Evolutionary conservation across 92 coral and sea anemone species (phyloP).

Genomic region (Zoanthus sansibaricus): DNA sequence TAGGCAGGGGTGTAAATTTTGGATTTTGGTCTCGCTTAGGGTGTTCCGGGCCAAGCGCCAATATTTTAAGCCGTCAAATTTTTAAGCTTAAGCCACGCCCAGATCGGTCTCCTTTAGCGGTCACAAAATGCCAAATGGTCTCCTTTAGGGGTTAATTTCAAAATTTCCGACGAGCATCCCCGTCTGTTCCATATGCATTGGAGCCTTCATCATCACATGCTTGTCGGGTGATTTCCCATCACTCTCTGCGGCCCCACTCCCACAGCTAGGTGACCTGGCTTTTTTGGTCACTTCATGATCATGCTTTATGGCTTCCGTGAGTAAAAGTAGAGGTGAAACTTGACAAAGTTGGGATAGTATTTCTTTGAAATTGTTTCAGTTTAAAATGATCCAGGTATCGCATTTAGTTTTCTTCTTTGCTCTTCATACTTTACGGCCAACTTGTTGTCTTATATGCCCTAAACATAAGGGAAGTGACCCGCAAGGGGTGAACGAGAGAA

Average conservation of each 20-base stretch:
- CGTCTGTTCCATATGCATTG: no score
- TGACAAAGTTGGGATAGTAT: background rate
- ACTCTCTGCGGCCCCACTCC: background rate
- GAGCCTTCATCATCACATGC: background rate
- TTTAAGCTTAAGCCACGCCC: no score
- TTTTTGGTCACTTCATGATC: background rate
- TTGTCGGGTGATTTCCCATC: constrained; percentile 3
- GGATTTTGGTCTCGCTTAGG: no score
- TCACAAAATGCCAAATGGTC: no score
- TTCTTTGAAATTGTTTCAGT: background rate
- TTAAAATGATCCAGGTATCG: background rate
- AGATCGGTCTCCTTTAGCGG: no score
- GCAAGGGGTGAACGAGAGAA: background rate
- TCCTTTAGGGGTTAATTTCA: no score
- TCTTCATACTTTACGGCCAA: background rate
- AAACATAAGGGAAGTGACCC: background rate
- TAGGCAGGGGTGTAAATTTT: no score
- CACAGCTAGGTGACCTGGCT: background rate
- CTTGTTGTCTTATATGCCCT: background rate
- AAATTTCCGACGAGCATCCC: no score
- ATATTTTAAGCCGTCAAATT: no score
- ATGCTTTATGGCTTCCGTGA: background rate
- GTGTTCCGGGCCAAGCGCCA: no score
- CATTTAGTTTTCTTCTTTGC: background rate
- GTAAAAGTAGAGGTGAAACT: background rate